A percentile compares a stretch with the other conserved stretches of the same genome.
These are phyloP conservation scores for Platalea minor DNA, from an alignment of 2,797 vertebrate genomes.

Conservation along the genomic window DNA sequence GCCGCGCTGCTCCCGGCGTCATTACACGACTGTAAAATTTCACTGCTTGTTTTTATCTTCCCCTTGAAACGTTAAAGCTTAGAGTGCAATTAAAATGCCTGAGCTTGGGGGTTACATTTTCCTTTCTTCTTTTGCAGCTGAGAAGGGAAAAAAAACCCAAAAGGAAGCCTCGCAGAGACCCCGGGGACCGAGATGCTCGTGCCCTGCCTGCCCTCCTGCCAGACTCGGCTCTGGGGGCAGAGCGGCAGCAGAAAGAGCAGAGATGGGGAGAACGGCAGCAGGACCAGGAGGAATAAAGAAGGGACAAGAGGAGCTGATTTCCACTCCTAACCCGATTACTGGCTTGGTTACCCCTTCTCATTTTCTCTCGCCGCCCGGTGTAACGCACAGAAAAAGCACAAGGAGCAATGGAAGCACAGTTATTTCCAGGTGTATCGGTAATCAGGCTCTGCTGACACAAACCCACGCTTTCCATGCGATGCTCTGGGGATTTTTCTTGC, in stretches of 20 bases:
- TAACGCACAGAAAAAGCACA: accelerated
- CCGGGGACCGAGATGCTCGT: not conserved
- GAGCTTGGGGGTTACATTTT: not conserved
- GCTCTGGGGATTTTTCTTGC: not conserved
- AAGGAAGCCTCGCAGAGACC: not conserved
- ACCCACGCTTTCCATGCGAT: accelerated
- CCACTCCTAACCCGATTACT: not conserved
- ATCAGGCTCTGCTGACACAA: not conserved
- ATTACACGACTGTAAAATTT: not conserved
- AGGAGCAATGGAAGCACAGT: accelerated
- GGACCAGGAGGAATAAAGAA: not conserved
- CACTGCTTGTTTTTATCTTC: not conserved
- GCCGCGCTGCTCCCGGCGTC: not conserved
- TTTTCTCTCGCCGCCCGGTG: accelerated
- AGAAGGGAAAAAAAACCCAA: not conserved
- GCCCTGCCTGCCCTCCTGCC: not conserved
- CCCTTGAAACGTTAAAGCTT: not conserved
- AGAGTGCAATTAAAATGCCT: not conserved
- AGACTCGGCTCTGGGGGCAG: not conserved
- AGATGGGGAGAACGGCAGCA: not conserved
- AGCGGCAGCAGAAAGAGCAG: not conserved
- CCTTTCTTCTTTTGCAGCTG: not conserved
- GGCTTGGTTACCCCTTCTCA: not conserved
- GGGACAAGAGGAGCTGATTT: not conserved
- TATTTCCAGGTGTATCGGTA: not conserved